Conservation (phyloP, 2,797 vertebrate genomes). For the Chaetophractus vellerosus region DNA sequence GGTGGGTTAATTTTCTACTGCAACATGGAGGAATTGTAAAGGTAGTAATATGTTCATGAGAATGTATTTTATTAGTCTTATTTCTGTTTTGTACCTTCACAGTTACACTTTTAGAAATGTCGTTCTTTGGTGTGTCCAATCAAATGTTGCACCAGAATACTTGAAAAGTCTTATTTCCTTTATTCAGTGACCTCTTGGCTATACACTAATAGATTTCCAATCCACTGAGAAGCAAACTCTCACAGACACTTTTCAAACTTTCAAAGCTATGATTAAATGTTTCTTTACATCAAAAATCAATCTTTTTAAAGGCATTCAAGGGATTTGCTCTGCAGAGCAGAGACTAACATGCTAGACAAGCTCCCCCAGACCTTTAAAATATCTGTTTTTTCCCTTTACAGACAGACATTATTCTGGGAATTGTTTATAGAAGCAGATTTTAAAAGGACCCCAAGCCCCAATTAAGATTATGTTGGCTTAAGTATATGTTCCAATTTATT, state of each 20-base stretch:
- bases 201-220: conserved; percentile 83
- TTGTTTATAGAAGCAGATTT: conserved; percentile 60
- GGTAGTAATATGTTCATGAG: neutral
- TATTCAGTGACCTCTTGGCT: conserved; percentile 78
- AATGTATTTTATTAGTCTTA: conserved; percentile 25
- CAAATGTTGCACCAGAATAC: conserved; percentile 71
- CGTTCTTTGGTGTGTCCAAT: conserved; percentile 18
- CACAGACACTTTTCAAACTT: conserved; percentile 78
- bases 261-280: conserved; percentile 83
- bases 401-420: conserved; percentile 51
- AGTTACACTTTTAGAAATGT: conserved; percentile 56
- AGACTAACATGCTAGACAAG: conserved; percentile 63
- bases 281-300: conserved; percentile 83
- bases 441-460: conserved; percentile 45
- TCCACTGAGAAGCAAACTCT: conserved; percentile 79
- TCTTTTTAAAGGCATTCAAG: conserved; percentile 79
- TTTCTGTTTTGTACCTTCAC: neutral
- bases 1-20: neutral
- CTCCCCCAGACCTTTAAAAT: conserved; percentile 73
- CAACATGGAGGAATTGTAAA: neutral
- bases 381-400: conserved; percentile 52
- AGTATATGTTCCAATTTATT: conserved; percentile 33
- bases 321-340: conserved; percentile 76
- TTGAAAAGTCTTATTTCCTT: conserved; percentile 76
- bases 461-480: conserved; percentile 48